Evolutionary conservation across 2,888 invertebrate species (phyloP).

Genomic region (Mythimna lalbum): DNA sequence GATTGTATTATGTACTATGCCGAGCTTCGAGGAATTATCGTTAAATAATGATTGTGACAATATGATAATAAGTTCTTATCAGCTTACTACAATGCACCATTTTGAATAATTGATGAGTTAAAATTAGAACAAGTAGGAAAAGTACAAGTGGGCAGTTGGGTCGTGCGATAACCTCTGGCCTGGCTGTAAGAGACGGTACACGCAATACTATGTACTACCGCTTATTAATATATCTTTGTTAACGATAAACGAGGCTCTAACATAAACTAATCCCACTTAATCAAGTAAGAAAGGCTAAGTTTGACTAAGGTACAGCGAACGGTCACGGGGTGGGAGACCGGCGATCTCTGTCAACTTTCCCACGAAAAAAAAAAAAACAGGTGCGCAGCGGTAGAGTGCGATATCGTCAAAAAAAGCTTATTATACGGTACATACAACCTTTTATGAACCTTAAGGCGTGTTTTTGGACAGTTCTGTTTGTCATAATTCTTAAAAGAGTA

Average conservation of each 20-base stretch:
- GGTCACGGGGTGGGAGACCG: conserved; percentile 1
- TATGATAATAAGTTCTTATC: conserved; percentile 57
- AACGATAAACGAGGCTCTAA: conserved; percentile 66
- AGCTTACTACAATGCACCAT: conserved; percentile 60
- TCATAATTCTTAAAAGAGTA: neutral
- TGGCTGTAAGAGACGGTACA: conserved; percentile 54
- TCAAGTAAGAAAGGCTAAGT: conserved; percentile 22
- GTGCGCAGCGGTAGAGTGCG: conserved; percentile 9
- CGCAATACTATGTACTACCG: conserved; percentile 56
- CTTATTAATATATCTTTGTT: conserved; percentile 60
- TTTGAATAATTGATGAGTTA: conserved; percentile 72
- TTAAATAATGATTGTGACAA: conserved; percentile 53
- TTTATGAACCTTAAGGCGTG: neutral
- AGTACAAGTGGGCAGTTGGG: conserved; percentile 76
- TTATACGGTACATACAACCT: neutral
- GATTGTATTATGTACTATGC: conserved; percentile 28
- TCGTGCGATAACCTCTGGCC: conserved; percentile 81
- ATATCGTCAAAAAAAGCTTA: conserved; percentile 22
- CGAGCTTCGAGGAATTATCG: conserved; percentile 34
- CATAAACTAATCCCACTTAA: conserved; percentile 55
- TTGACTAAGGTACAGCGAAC: neutral
- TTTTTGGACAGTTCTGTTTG: neutral
- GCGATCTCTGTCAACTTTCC: conserved; percentile 3
- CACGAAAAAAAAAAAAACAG: conserved; percentile 25
- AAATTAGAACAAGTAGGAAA: conserved; percentile 86